phyloP scores from a whole-genome alignment of 2,113 vertebrate genomes.

The Eudyptes chrysolophus region DNA sequence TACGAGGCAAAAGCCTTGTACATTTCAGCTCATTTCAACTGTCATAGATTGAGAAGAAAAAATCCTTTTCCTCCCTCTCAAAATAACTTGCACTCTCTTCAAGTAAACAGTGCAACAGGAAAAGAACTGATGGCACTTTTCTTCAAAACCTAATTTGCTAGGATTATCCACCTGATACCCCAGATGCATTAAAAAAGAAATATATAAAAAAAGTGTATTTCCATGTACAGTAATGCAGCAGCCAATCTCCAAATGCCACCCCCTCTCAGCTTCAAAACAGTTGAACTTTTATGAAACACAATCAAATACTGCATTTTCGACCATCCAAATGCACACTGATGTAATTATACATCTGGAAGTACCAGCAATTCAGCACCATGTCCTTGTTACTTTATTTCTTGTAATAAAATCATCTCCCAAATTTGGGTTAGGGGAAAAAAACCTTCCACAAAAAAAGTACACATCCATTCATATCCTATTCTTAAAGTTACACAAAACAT shows the following conservation, averaged over 20 bases:
- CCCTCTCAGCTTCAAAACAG: neutral
- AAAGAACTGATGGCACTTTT: neutral
- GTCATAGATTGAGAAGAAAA: neutral
- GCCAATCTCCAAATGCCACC: neutral
- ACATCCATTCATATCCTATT: neutral
- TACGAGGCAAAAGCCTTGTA: neutral
- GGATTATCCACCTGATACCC: neutral
- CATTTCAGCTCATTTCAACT: neutral
- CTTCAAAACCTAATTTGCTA: neutral
- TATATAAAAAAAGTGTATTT: neutral
- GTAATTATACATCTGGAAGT: neutral
- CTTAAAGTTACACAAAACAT: neutral
- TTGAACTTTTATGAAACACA: neutral
- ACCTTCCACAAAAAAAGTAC: neutral
- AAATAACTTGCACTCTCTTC: neutral
- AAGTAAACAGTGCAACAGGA: neutral
- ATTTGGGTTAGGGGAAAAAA: neutral
- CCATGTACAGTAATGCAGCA: neutral
- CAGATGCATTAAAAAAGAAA: neutral
- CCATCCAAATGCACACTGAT: neutral
- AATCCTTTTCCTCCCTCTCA: neutral
- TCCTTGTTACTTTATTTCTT: neutral
- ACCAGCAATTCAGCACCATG: neutral
- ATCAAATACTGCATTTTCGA: neutral
- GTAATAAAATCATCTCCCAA: neutral